Evolutionary conservation across 2,888 invertebrate genomes (phyloP).

Genomic region (Hyppa rectilinea): DNA sequence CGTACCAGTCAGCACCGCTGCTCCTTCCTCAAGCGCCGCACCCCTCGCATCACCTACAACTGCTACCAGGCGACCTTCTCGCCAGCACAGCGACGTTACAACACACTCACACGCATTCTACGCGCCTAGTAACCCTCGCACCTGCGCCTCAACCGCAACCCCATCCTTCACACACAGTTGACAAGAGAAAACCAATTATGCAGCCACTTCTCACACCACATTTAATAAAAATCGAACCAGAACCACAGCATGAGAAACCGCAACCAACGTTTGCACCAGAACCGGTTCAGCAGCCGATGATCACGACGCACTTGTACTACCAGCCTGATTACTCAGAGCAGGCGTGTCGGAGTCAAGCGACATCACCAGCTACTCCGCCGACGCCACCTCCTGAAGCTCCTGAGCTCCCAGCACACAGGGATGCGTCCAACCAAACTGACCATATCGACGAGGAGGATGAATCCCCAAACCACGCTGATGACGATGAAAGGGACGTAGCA

Average conservation of each 20-base stretch:
- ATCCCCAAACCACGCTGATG: constrained; percentile 85
- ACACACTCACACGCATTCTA: constrained; percentile 93
- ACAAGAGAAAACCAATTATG: constrained; percentile 88
- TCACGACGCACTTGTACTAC: constrained; percentile 91
- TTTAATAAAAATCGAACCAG: constrained; percentile 94
- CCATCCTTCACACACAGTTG: constrained; percentile 76
- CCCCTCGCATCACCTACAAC: constrained; percentile 92
- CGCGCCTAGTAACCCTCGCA: constrained; percentile 92
- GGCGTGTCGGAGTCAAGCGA: constrained; percentile 89
- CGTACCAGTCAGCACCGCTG: constrained; percentile 85
- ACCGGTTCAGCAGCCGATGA: constrained; percentile 87
- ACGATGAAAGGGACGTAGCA: constrained; percentile 86
- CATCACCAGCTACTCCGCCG: constrained; percentile 92
- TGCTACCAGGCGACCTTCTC: constrained; percentile 92
- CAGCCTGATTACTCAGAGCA: constrained; percentile 87
- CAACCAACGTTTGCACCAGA: constrained; percentile 86
- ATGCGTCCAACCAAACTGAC: constrained; percentile 96
- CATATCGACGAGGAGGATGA: constrained; percentile 93
- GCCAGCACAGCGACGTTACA: constrained; percentile 92
- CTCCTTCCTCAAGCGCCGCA: constrained; percentile 88
- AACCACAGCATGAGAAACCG: constrained; percentile 87
- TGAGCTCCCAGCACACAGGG: constrained; percentile 92
- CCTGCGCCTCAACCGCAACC: constrained; percentile 89
- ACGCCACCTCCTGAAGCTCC: constrained; percentile 89
- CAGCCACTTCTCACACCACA: constrained; percentile 87